Base-by-base conservation (phyloP, 2,797 vertebrate species). In the Phylloscopus collybita region DNA sequence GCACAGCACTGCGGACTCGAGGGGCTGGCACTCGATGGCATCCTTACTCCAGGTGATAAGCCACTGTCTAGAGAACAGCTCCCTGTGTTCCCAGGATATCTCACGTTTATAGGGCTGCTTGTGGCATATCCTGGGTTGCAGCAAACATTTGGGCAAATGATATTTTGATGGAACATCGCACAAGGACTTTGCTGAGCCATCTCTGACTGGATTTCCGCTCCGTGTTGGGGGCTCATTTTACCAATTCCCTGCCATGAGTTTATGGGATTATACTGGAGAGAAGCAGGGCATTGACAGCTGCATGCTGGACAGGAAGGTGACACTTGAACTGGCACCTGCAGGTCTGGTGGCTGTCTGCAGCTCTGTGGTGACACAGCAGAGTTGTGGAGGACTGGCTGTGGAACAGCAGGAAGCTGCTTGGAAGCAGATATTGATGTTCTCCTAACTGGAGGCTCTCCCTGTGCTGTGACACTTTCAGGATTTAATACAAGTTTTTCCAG, bases 241-340 rank as follows among this genome's bases (percentile, higher is more conserved):
- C 81, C 92, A 57, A 95, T 30, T 50, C 92, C 97, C 93, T 98
- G 98, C 98, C 98, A 98, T 22, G 96, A 92, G 88, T 96, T 94
- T 27, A 95, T 23, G 3, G 92, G 95, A 79, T 94, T 97, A 30
- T 72, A 95, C 1, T 98, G 98, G 90, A 97, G 30, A 29, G 95
- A 96, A 69, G 95, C 57, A 71, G 97, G 96, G 69, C 94, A 84
- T 36, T 97, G 98, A 96, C 97, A 96, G 91, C 94, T 98, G 95
- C 99, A 99, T 30, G 93, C 56, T 70, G 97, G 87, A 96, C 83
- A 97, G 34, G 92, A 97, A 90, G 95, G 84, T 26, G 96, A 73
- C 36, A 95, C 57, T 20, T 93, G 97, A 83, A 86, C 91, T 45
- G 97, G 96, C 78, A 98, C 83, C 25, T 98, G 98, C 44, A 98